Evolutionary conservation across 2,888 invertebrate species (phyloP).

Genomic region (Eupeodes latifasciatus): DNA sequence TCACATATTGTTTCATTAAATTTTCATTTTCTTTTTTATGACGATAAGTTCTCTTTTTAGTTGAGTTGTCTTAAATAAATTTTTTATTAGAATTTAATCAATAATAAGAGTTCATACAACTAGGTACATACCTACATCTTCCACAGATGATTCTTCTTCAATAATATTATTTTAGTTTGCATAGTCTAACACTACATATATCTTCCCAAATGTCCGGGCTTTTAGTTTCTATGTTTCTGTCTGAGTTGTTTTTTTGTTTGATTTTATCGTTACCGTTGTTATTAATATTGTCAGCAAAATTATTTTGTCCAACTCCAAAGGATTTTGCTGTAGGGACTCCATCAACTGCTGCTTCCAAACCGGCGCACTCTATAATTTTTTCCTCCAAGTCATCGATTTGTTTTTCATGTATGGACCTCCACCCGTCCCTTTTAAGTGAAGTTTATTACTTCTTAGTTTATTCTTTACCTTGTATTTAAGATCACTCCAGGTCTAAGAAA

Average conservation of each 20-base stretch:
- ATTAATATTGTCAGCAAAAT: slow-evolving; percentile 2
- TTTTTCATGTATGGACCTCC: slow-evolving; percentile 41
- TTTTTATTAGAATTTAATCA: too few species aligned
- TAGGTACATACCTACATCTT: slow-evolving; percentile 13
- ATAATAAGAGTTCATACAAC: background rate
- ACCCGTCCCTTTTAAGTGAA: slow-evolving; percentile 37
- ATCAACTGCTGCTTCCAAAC: too few species aligned
- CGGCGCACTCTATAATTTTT: too few species aligned
- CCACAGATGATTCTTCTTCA: slow-evolving; percentile 11
- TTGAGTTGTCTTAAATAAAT: slow-evolving; percentile 21
- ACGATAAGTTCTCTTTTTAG: slow-evolving; percentile 6
- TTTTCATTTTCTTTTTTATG: slow-evolving; percentile 30
- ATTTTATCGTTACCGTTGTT: slow-evolving; percentile 11
- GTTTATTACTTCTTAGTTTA: background rate
- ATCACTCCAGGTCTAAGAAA: slow-evolving; percentile 47
- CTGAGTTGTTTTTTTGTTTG: slow-evolving; percentile 10
- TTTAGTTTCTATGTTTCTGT: background rate
- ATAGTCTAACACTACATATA: slow-evolving; percentile 13
- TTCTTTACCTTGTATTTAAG: slow-evolving; percentile 46
- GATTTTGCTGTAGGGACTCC: slow-evolving; percentile 9
- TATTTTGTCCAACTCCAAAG: slow-evolving; percentile 18
- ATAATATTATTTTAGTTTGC: background rate
- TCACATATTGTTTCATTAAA: slow-evolving; percentile 31
- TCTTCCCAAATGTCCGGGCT: slow-evolving; percentile 16
- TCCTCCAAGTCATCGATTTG: too few species aligned